Conservation (phyloP, 1,140 invertebrate species). For the Drosophila teissieri region DNA sequence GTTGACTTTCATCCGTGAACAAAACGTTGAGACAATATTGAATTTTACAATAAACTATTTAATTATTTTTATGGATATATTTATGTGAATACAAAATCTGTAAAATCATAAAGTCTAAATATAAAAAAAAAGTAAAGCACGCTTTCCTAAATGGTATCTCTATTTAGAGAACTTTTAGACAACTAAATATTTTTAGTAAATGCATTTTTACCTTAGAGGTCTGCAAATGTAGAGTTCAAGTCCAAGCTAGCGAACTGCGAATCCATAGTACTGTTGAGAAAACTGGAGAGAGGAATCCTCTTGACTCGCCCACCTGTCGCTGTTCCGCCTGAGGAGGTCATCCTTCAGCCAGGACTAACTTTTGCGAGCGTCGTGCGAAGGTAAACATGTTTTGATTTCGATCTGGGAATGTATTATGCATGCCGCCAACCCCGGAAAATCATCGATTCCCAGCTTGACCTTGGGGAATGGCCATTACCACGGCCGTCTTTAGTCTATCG, state of each 20-base stretch:
- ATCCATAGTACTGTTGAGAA: background rate
- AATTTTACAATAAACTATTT: no score
- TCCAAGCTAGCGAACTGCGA: conserved; percentile 12
- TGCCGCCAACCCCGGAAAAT: conserved; percentile 13
- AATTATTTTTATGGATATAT: no score
- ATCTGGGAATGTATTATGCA: conserved; percentile 70
- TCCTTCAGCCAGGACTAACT: conserved; percentile 21
- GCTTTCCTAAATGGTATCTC: no score
- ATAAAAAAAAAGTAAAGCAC: no score
- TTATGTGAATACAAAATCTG: no score
- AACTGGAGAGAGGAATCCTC: background rate
- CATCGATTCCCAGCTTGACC: conserved; percentile 14
- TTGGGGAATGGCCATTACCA: conserved; percentile 22
- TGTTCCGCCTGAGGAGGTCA: conserved; percentile 22
- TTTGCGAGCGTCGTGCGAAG: conserved; percentile 28
- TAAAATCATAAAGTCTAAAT: no score
- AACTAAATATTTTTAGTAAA: background rate
- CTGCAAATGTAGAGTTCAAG: conserved; percentile 35
- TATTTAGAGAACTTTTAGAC: no score
- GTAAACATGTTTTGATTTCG: conserved; percentile 77
- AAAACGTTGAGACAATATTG: no score
- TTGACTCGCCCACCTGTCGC: conserved; percentile 21
- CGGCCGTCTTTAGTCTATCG: conserved; percentile 36
- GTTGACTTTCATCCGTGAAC: no score
- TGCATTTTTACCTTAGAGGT: no score